Evolutionary conservation across 1,140 invertebrate genomes (phyloP).

Genomic region (Atta texana): DNA sequence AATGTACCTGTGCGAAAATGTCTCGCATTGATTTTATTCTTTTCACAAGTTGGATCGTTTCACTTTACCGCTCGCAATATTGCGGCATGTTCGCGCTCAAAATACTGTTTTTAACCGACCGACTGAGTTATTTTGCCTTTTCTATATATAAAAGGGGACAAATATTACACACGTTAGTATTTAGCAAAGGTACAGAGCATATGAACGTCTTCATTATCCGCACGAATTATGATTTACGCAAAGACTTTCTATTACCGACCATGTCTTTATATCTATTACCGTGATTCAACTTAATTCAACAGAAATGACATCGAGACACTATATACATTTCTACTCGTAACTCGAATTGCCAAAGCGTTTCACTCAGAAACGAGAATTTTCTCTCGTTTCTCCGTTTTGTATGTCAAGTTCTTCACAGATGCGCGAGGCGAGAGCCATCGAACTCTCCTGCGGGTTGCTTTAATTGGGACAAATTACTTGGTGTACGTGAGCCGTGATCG

Average conservation of each 20-base stretch:
- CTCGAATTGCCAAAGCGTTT: constrained; percentile 16
- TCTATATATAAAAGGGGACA: neutral
- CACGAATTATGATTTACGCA: constrained; percentile 1
- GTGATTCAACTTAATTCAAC: constrained; percentile 26
- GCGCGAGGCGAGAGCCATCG: constrained; percentile 58
- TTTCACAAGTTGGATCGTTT: constrained; percentile 29
- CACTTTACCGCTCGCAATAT: constrained; percentile 23
- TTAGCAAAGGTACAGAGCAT: neutral
- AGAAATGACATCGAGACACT: neutral
- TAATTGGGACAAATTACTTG: constrained; percentile 80
- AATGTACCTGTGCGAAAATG: constrained; percentile 31
- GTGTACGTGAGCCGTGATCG: constrained; percentile 74
- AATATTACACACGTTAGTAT: neutral
- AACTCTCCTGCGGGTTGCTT: constrained; percentile 69
- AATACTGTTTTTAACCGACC: neutral
- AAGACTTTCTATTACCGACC: neutral
- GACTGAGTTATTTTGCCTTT: neutral
- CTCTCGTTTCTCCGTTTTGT: constrained; percentile 33
- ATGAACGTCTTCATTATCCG: neutral
- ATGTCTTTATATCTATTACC: constrained; percentile 18
- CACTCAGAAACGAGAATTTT: constrained; percentile 18
- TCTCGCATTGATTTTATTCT: constrained; percentile 47
- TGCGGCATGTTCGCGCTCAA: constrained; percentile 2
- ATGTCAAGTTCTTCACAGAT: constrained; percentile 57
- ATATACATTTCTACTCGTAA: neutral